phyloP scores from a whole-genome alignment of 1,140 invertebrate species.

The Colletes latitarsis region DNA sequence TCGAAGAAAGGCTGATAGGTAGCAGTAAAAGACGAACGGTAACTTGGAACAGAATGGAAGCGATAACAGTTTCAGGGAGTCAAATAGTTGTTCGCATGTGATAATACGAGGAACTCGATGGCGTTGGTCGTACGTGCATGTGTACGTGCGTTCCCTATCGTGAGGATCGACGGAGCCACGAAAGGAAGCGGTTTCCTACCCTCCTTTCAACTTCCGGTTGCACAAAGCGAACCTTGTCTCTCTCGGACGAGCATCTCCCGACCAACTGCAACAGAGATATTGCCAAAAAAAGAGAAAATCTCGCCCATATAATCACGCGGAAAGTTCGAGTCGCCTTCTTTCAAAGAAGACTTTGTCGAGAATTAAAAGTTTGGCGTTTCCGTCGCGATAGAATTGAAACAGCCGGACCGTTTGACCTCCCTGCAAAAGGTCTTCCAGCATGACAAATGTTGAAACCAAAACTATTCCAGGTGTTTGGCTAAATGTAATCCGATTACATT shows the following conservation, averaged over 20 bases:
- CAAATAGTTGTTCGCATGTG: background rate
- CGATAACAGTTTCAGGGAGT: background rate
- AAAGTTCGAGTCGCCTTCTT: background rate
- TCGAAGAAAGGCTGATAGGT: background rate
- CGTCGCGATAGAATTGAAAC: background rate
- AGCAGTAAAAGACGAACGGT: background rate
- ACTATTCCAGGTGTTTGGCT: too few species aligned
- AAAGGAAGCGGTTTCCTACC: conserved; percentile 38
- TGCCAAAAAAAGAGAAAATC: conserved; percentile 3
- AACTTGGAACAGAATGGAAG: background rate
- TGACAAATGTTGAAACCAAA: too few species aligned
- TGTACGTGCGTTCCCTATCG: conserved; percentile 34
- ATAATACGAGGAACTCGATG: background rate
- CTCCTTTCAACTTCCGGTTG: conserved; percentile 52
- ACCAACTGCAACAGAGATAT: background rate
- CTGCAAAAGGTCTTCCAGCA: too few species aligned
- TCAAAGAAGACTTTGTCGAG: conserved; percentile 24
- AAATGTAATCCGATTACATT: too few species aligned
- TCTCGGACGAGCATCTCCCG: conserved; percentile 1
- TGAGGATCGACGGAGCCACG: conserved; percentile 36
- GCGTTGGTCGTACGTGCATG: conserved; percentile 3
- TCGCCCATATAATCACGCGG: conserved; percentile 15
- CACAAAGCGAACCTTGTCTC: conserved; percentile 61
- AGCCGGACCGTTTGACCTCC: background rate
- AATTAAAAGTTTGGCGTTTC: conserved; percentile 14